Base-by-base conservation (phyloP, 1,140 invertebrate genomes). In the Forficula auricularia region DNA sequence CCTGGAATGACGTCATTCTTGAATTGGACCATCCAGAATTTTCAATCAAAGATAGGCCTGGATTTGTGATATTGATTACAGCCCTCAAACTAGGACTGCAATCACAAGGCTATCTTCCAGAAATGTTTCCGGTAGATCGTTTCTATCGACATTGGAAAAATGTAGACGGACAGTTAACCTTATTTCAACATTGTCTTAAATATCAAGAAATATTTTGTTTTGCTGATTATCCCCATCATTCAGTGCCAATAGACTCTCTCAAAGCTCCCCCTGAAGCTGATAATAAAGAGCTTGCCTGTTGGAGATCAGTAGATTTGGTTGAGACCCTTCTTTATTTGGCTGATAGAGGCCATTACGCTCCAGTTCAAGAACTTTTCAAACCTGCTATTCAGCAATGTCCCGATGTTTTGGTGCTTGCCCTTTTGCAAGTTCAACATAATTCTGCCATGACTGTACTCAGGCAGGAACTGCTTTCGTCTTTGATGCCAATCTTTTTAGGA, bases 151-250 rank as follows among this genome's bases (percentile, higher is more conserved):
- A 78, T 36, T 97, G 91, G 91, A 82, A 82, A 46, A 90, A 96
- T 59, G 70, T 80, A 10, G 90, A 96, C 54, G 86, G 85, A 31
- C 89, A 73, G 64, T 73, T 95, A 50, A 89, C 85, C 48, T 69
- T 94, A 22, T 71, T 96, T 12, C 73, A 78, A 44, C 77, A 85
- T 47, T 82, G 91, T 46, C 58, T 97, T 1, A 86, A 87, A 56
- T 79, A 88, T 65, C 75, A 86, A 1, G 92, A 97, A 61, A 73
- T 97, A 22, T 94, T 97, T 60, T 90, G 83, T 56, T 88, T 97
- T 58, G 79, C 83, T 38, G 91, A 97, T 61, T 82, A 87, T 63
- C 77, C 81, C 0, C 88, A 80, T 59, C 79, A 80, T 51, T 72
- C 82, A 6, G 85, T 92, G 2, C 66, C 77, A 1, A 78, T 89